A percentile compares a stretch with the other conserved stretches of the same genome.
phyloP scores from a whole-genome alignment of 2,888 invertebrate genomes.

The Steromphala cineraria region DNA sequence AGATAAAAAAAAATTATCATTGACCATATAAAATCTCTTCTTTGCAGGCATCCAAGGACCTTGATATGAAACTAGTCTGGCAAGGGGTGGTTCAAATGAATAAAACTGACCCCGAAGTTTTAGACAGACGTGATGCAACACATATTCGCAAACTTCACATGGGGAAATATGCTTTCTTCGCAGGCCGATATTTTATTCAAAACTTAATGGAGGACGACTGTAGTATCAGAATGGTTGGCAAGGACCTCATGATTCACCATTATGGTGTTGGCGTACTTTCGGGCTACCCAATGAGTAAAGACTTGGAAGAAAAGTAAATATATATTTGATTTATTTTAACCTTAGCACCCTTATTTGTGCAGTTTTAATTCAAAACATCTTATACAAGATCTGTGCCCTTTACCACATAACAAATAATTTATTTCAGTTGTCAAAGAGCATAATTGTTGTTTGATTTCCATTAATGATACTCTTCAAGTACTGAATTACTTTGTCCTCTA shows the following conservation, averaged over 20 bases:
- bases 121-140: neutral
- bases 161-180: neutral
- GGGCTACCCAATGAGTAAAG: neutral
- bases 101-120: neutral
- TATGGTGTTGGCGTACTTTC: neutral
- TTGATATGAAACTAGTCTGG: neutral
- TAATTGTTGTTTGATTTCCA: too few species aligned
- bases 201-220: neutral
- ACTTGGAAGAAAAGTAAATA: neutral
- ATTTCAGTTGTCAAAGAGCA: too few species aligned
- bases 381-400: too few species aligned
- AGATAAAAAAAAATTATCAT: too few species aligned
- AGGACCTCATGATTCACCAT: neutral
- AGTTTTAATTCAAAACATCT: too few species aligned
- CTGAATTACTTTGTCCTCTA: too few species aligned
- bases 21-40: too few species aligned
- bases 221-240: neutral
- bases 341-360: too few species aligned
- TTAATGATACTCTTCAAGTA: too few species aligned
- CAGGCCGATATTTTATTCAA: neutral
- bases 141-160: neutral
- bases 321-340: too few species aligned
- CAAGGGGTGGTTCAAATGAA: neutral
- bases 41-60: neutral
- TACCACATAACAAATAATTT: too few species aligned